Base-by-base conservation (phyloP, 2,888 invertebrate species). In the Muschampia plurimacula region DNA sequence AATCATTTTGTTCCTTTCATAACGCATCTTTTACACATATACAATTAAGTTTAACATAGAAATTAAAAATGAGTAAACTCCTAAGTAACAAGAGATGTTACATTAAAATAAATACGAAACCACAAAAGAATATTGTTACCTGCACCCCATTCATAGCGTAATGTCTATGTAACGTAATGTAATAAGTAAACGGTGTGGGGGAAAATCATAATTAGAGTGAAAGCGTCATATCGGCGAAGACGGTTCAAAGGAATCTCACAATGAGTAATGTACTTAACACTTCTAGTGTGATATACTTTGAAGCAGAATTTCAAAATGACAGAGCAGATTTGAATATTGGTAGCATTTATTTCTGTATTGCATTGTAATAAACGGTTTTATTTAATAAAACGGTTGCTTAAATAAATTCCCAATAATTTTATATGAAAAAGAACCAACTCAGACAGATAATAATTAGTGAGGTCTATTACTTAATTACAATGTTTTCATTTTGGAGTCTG, bases 261-360 rank as follows among this genome's bases (percentile, higher is more conserved):
- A 93, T 93, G 90, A 91, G 89, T 93, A 93, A 93, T 92, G 91
- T 93, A 91, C 93, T 93, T 93, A 92, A 88, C 88, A 86, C 84
- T 82, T 41, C 46, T 60, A 44, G 2, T 41, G 32, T 41, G 15
- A 12, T 28, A 7, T 22, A 55, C 66, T 22, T 55, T 32, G 8
- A 55, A 12, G 65, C 36, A n/a, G n/a, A 5, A 9, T 36, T 65
- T 65, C n/a, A n/a, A 36, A 65, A 44, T 32, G 36, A 59, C 10
- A 36, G 59, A 59, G 36, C 15, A 41, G 39, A 32, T 4, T 62
- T 36, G 5, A 22, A 9, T 63, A 63, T 41, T 62, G 39, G n/a
- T 41, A 6, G 13, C 13, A 49, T 49, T 49, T 52, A 52, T 15
- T 52, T 15, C 7, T 6, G 0, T 15, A 15, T 15, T 52, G 2